These are phyloP conservation scores for Gambusia yucatana DNA, from an alignment of 2,797 vertebrate species.

Conservation along the genomic window DNA sequence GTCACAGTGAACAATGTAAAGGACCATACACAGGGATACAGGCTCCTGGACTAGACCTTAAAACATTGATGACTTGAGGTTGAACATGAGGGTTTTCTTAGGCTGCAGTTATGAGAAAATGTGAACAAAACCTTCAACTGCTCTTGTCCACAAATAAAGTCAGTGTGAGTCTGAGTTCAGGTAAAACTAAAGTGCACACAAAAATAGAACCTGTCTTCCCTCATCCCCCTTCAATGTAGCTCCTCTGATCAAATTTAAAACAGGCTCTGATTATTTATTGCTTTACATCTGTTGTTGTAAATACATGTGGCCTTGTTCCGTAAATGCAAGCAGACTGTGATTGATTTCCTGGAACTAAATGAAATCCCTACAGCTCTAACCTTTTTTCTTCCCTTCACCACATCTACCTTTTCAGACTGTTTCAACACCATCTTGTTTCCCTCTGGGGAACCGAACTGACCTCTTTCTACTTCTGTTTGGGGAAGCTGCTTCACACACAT, in stretches of 20 bases:
- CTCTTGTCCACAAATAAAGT: background rate
- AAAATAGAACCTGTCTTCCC: background rate
- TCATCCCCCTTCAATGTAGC: background rate
- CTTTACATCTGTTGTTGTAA: background rate
- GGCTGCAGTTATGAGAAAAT: background rate
- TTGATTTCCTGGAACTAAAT: conserved; percentile 14
- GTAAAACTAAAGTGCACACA: background rate
- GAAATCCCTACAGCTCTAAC: conserved; percentile 8
- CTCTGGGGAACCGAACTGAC: conserved; percentile 33
- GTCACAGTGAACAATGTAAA: background rate
- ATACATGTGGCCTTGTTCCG: conserved; percentile 14
- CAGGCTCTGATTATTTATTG: background rate
- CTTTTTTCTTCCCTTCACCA: conserved; percentile 10
- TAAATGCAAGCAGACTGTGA: background rate
- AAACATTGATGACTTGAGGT: background rate
- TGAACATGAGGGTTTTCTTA: background rate
- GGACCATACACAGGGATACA: background rate
- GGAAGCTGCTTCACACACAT: conserved; percentile 40
- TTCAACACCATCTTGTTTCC: conserved; percentile 36
- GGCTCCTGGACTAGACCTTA: background rate
- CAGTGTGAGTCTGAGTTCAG: background rate
- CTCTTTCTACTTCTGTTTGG: conserved; percentile 29
- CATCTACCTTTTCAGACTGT: conserved; percentile 28
- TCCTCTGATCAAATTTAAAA: background rate
- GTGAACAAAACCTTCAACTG: background rate